Conservation (phyloP, 23 tunicate genomes). For the Clavelina lepadiformis region DNA sequence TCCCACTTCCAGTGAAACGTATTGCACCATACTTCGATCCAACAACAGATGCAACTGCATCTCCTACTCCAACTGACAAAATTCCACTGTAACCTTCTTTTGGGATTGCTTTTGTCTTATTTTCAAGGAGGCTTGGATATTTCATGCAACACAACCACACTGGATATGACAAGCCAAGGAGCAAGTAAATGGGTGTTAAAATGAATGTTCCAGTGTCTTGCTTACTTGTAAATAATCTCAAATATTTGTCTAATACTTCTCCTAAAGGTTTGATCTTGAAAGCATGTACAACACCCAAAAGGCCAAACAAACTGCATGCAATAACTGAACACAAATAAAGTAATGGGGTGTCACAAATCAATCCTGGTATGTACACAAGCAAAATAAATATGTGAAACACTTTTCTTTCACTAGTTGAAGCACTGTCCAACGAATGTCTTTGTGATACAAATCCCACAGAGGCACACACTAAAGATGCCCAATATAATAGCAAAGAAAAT, state of each 20-base stretch:
- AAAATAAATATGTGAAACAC: slow-evolving; percentile 60
- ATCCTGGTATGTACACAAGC: slow-evolving; percentile 71
- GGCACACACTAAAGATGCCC: slow-evolving; percentile 4
- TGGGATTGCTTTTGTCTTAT: slow-evolving; percentile 10
- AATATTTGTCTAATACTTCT: slow-evolving; percentile 1
- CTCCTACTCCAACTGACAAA: slow-evolving; percentile 89
- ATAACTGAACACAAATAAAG: slow-evolving; percentile 44
- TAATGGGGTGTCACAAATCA: slow-evolving; percentile 55
- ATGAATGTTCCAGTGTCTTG: slow-evolving; percentile 77
- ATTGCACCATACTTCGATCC: slow-evolving; percentile 71
- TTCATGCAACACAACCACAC: slow-evolving; percentile 59
- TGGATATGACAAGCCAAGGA: slow-evolving; percentile 79
- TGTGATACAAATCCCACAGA: slow-evolving; percentile 8
- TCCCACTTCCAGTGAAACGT: slow-evolving; percentile 36
- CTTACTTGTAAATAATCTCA: slow-evolving; percentile 25
- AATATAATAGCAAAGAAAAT: slow-evolving; percentile 5
- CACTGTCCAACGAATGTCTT: neutral
- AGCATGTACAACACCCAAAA: slow-evolving; percentile 36
- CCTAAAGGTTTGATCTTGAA: slow-evolving; percentile 59
- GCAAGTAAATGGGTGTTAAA: slow-evolving; percentile 67
- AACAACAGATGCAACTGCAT: slow-evolving; percentile 80
- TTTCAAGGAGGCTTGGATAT: slow-evolving; percentile 13
- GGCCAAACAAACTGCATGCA: slow-evolving; percentile 29
- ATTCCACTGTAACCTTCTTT: slow-evolving; percentile 58
- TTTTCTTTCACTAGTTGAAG: slow-evolving; percentile 67